Conservation (phyloP, 2,113 vertebrate species). For the Onychostruthus taczanowskii region DNA sequence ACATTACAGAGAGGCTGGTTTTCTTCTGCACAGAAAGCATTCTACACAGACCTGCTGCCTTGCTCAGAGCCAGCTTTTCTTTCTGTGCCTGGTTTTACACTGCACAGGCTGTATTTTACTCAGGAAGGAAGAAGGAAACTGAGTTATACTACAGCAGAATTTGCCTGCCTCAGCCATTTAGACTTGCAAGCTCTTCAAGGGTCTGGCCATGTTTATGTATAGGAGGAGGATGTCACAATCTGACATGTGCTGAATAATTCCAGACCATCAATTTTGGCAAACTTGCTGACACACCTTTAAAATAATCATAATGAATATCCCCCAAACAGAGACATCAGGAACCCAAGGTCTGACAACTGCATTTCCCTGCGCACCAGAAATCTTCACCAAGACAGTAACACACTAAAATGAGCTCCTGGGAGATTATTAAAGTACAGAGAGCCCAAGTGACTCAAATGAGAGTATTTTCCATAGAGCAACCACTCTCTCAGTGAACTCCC, state of each 20-base stretch:
- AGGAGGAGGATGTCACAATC: not conserved
- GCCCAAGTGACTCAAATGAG: not conserved
- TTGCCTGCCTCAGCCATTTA: not conserved
- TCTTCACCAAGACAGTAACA: not conserved
- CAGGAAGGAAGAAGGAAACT: not conserved
- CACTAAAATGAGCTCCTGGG: not conserved
- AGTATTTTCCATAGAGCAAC: not conserved
- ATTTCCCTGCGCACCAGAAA: not conserved
- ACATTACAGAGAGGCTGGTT: not conserved
- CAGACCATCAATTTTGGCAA: not conserved
- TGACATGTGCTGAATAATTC: not conserved
- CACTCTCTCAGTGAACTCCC: not conserved
- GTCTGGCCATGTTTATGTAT: not conserved
- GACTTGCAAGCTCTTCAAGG: not conserved
- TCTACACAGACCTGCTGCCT: fast-evolving
- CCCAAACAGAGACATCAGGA: not conserved
- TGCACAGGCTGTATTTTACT: not conserved
- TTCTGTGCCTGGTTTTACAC: not conserved
- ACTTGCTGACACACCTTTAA: not conserved
- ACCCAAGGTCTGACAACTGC: not conserved
- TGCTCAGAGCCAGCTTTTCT: not conserved
- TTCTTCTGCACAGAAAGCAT: not conserved
- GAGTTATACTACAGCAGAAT: not conserved
- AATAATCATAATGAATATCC: not conserved
- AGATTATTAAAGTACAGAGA: not conserved